Percentiles rank a stretch among this genome's conserved stretches.
These are phyloP conservation scores for Trichosurus vulpecula DNA, from an alignment of 2,797 vertebrate species.

Conservation along the genomic window DNA sequence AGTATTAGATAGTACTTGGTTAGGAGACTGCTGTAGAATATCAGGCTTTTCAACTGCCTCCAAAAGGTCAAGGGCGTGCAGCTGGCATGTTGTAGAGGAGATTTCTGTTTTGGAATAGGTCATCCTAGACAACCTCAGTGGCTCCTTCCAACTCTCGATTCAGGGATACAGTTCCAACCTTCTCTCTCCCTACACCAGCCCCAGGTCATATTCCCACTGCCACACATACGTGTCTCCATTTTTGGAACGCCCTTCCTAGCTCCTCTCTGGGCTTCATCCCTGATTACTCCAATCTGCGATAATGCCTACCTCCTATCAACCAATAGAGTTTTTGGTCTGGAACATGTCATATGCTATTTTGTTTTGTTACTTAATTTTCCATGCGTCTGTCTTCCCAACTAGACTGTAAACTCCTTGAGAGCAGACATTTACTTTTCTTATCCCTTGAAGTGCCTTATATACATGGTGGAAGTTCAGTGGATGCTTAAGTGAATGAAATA, in stretches of 20 bases:
- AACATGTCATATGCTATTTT: background rate
- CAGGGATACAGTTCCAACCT: background rate
- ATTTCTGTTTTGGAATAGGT: background rate
- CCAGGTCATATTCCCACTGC: background rate
- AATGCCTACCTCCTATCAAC: background rate
- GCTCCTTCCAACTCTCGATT: background rate
- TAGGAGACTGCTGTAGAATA: background rate
- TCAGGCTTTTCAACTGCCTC: background rate
- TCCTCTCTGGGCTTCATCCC: background rate
- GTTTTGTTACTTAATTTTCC: background rate
- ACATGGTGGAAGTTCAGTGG: background rate
- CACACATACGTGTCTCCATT: background rate
- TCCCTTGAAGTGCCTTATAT: background rate
- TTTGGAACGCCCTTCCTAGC: background rate
- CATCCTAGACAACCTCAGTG: background rate
- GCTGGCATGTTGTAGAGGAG: background rate
- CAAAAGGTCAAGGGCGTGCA: background rate
- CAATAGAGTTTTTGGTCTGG: background rate
- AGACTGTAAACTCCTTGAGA: background rate
- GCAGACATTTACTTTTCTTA: background rate
- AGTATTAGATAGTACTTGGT: background rate
- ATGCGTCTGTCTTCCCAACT: background rate
- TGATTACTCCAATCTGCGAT: background rate
- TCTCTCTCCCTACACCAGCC: background rate
- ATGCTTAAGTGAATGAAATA: background rate